Percentiles rank a stretch among this genome's conserved stretches.
phyloP scores from a whole-genome alignment of 2,797 vertebrate genomes.

The Odontamblyopus lacepedii region DNA sequence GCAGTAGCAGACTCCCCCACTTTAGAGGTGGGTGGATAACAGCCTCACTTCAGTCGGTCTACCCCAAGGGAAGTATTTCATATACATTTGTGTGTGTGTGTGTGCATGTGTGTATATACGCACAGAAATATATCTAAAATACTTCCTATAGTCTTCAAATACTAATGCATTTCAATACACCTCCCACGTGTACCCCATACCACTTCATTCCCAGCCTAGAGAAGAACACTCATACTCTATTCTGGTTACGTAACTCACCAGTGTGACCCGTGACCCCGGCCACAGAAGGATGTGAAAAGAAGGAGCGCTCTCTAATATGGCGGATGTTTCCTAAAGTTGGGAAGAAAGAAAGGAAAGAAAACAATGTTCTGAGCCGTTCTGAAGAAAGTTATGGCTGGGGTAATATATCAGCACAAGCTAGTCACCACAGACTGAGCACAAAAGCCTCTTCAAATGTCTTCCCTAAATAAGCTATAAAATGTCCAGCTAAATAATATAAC shows the following conservation, averaged over 20 bases:
- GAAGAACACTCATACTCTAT: conserved; percentile 17
- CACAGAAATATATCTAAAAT: too few species aligned
- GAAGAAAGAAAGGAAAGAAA: conserved; percentile 45
- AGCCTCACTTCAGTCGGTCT: too few species aligned
- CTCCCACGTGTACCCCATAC: not conserved
- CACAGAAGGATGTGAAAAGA: conserved; percentile 62
- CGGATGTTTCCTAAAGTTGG: conserved; percentile 58
- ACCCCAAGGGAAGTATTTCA: too few species aligned
- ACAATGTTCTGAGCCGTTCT: conserved; percentile 17
- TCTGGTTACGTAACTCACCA: conserved; percentile 58
- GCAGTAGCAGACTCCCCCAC: conserved; percentile 14
- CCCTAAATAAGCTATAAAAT: not conserved
- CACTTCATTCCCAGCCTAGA: conserved; percentile 15
- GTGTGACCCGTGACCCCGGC: conserved; percentile 44
- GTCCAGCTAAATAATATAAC: too few species aligned
- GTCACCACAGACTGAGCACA: not conserved
- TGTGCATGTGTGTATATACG: too few species aligned
- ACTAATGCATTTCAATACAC: not conserved
- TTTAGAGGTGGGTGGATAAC: not conserved
- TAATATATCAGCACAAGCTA: not conserved
- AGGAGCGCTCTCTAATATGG: conserved; percentile 63
- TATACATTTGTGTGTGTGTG: too few species aligned
- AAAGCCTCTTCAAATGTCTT: not conserved
- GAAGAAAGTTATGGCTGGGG: not conserved
- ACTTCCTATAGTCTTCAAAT: too few species aligned